Evolutionary conservation across 1,140 invertebrate genomes (phyloP).

Genomic region (Macrosteles quadrilineatus): DNA sequence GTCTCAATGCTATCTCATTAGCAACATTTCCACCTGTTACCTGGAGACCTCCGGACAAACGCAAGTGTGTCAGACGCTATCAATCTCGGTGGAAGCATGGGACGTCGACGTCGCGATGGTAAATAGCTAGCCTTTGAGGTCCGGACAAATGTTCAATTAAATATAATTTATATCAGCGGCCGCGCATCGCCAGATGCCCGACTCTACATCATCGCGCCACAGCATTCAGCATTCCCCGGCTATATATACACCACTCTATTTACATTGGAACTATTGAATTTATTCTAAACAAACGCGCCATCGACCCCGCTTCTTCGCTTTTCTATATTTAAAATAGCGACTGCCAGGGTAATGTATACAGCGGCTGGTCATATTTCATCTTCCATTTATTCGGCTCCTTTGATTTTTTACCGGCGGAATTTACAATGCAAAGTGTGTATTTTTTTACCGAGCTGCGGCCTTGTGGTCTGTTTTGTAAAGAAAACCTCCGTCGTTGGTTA

Average conservation of each 20-base stretch:
- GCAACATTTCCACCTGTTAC: too few species aligned
- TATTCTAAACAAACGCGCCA: not conserved
- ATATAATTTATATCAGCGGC: conserved; percentile 24
- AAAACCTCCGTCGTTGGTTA: too few species aligned
- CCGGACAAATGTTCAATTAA: conserved; percentile 23
- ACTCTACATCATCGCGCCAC: conserved; percentile 1
- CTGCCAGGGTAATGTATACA: not conserved
- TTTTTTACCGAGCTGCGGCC: too few species aligned
- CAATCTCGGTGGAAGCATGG: too few species aligned
- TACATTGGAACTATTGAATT: conserved; percentile 14
- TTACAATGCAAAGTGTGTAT: not conserved
- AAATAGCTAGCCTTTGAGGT: too few species aligned
- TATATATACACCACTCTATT: conserved; percentile 3
- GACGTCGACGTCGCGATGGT: too few species aligned
- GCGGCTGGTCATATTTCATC: not conserved
- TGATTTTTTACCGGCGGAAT: conserved; percentile 1
- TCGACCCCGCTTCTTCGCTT: not conserved
- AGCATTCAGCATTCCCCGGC: not conserved
- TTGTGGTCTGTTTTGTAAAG: too few species aligned
- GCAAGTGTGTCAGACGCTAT: too few species aligned
- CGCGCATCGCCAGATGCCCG: conserved; percentile 3
- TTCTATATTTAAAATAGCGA: not conserved
- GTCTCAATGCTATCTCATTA: too few species aligned
- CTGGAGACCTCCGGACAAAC: too few species aligned
- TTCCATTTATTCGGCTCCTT: conserved; percentile 4